phyloP scores from a whole-genome alignment of 1,140 invertebrate species.

The Aphaenogaster floridana region DNA sequence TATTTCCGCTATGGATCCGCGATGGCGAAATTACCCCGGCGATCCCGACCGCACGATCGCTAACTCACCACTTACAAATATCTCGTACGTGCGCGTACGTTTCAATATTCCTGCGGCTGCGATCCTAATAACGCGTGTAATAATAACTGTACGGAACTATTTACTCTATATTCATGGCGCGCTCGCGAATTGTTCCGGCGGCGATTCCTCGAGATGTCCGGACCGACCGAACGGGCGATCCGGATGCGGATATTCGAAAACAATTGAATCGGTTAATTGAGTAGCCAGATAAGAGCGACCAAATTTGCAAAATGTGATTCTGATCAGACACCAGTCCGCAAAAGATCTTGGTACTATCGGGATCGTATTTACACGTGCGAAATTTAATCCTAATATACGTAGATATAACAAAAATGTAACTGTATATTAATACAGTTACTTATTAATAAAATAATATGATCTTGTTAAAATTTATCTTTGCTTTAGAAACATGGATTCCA shows the following conservation, averaged over 20 bases:
- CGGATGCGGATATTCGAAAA: slow-evolving; percentile 36
- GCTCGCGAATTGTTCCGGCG: slow-evolving; percentile 39
- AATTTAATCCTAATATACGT: background rate
- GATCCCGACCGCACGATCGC: slow-evolving; percentile 40
- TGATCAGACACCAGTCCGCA: background rate
- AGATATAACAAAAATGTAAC: background rate
- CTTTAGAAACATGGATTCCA: background rate
- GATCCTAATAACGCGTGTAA: slow-evolving; percentile 56
- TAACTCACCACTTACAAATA: slow-evolving; percentile 54
- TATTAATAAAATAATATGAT: background rate
- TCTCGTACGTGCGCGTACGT: slow-evolving; percentile 25
- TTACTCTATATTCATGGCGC: slow-evolving; percentile 60
- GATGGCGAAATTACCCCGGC: slow-evolving; percentile 18
- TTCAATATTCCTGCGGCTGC: slow-evolving; percentile 49
- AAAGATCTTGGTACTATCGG: background rate
- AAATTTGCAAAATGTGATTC: slow-evolving; percentile 16
- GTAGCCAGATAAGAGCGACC: background rate
- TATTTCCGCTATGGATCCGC: slow-evolving; percentile 16
- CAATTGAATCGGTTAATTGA: slow-evolving; percentile 45
- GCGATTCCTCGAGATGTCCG: slow-evolving; percentile 45
- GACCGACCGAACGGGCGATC: slow-evolving; percentile 10
- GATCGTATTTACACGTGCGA: background rate
- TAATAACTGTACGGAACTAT: slow-evolving; percentile 57
- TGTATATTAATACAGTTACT: background rate
- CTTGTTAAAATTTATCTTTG: slow-evolving; percentile 2